phyloP scores from a whole-genome alignment of 1,140 invertebrate species.

The Danaus plexippus region DNA sequence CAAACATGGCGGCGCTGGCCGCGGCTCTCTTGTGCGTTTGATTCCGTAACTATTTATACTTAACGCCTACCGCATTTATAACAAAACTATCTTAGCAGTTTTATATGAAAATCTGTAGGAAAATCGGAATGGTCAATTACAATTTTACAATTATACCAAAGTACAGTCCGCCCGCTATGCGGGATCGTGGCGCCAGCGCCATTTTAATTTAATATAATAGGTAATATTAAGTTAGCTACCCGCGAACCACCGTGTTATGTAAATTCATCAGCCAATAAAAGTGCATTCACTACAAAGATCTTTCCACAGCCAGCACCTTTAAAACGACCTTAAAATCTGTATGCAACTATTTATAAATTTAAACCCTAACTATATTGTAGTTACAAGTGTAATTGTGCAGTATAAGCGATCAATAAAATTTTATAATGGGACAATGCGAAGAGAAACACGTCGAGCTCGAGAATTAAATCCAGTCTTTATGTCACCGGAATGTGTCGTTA shows the following conservation, averaged over 20 bases:
- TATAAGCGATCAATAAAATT: conserved; percentile 28
- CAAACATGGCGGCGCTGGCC: conserved; percentile 17
- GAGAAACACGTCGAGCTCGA: conserved; percentile 16
- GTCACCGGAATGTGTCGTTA: conserved; percentile 15
- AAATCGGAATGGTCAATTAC: background rate
- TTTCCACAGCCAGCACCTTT: conserved; percentile 28
- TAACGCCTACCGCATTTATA: too few species aligned
- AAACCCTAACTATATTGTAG: conserved; percentile 45
- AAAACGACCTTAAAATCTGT: conserved; percentile 34
- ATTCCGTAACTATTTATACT: conserved; percentile 7
- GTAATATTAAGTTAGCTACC: too few species aligned
- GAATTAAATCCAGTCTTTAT: conserved; percentile 2
- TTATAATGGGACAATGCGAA: conserved; percentile 20
- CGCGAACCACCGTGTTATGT: background rate
- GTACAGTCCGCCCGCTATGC: conserved; percentile 9
- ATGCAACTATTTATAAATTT: conserved; percentile 59
- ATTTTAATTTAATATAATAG: conserved; percentile 1
- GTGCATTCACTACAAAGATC: conserved; percentile 8
- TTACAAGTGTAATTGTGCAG: conserved; percentile 59
- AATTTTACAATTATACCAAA: conserved; percentile 13
- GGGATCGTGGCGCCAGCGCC: conserved; percentile 20
- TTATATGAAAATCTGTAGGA: too few species aligned
- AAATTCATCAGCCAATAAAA: conserved; percentile 5
- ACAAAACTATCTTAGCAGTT: too few species aligned
- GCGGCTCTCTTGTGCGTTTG: conserved; percentile 25